Conservation (phyloP, 2,797 vertebrate genomes). For the Sebastes goodei region DNA sequence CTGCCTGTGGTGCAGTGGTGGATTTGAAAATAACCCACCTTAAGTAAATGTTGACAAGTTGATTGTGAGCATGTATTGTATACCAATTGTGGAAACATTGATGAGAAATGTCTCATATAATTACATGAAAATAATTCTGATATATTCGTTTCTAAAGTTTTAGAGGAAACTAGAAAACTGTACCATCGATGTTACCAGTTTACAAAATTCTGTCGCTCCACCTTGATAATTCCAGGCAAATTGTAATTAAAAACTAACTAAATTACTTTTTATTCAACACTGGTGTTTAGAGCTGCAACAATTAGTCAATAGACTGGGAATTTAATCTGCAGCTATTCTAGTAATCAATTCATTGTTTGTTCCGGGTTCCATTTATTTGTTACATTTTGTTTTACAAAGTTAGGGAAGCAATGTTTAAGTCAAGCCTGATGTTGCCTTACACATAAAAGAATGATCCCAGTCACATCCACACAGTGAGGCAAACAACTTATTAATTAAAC, state of each 20-base stretch:
- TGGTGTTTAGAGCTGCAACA: background rate
- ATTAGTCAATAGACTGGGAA: background rate
- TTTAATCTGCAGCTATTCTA: background rate
- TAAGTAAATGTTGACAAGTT: conserved; percentile 1
- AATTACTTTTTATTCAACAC: background rate
- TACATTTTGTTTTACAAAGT: no score
- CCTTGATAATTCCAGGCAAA: background rate
- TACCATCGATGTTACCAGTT: no score
- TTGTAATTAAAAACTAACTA: background rate
- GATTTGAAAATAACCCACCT: background rate
- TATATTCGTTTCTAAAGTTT: background rate
- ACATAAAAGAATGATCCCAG: no score
- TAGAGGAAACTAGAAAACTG: background rate
- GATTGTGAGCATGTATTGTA: background rate
- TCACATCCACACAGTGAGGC: no score
- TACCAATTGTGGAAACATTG: background rate
- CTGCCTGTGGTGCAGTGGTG: background rate
- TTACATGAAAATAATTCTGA: background rate
- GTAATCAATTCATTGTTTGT: background rate
- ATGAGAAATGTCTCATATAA: background rate
- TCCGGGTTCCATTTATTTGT: background rate
- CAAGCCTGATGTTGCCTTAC: no score
- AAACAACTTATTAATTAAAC: no score
- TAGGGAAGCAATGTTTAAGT: no score
- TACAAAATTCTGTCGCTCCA: background rate